A percentile compares a stretch with the other conserved stretches of the same genome.
phyloP scores from a whole-genome alignment of 1,140 invertebrate species.

The Ctenoplectra terminalis region DNA sequence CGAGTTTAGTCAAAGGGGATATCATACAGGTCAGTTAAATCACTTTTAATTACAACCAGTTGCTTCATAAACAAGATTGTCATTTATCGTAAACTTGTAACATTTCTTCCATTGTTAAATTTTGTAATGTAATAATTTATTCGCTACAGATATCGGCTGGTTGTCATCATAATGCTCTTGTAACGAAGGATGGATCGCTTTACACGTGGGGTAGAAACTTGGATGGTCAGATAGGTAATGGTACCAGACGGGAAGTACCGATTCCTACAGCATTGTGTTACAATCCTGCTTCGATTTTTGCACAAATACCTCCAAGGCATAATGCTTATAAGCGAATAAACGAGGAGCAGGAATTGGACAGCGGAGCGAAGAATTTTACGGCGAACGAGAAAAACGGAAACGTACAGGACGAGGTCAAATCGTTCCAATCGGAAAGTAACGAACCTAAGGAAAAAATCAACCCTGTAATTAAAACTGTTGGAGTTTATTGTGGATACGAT shows the following conservation, averaged over 20 bases:
- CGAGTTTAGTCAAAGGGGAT: slow-evolving; percentile 83
- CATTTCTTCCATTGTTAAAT: neutral
- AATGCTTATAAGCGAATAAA: slow-evolving; percentile 57
- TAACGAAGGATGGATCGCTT: slow-evolving; percentile 86
- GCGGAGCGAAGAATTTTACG: slow-evolving; percentile 43
- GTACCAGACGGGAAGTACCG: slow-evolving; percentile 82
- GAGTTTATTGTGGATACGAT: slow-evolving; percentile 87
- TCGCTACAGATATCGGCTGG: slow-evolving; percentile 85
- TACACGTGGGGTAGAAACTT: slow-evolving; percentile 89
- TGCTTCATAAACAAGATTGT: neutral
- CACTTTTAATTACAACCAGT: neutral
- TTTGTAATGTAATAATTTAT: neutral
- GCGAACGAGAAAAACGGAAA: slow-evolving; percentile 51
- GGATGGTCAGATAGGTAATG: slow-evolving; percentile 89
- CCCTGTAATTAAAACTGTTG: slow-evolving; percentile 76
- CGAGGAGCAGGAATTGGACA: slow-evolving; percentile 52
- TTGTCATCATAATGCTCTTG: slow-evolving; percentile 87
- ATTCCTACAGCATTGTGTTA: slow-evolving; percentile 76
- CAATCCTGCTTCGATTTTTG: slow-evolving; percentile 67
- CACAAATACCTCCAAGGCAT: slow-evolving; percentile 70
- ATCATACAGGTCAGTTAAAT: slow-evolving; percentile 83
- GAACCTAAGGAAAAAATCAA: slow-evolving; percentile 73
- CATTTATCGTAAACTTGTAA: neutral
- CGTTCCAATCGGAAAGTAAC: slow-evolving; percentile 24
- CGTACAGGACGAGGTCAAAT: slow-evolving; percentile 34